phyloP scores from a whole-genome alignment of 2,888 invertebrate genomes.

The Argyra leucocephala region DNA sequence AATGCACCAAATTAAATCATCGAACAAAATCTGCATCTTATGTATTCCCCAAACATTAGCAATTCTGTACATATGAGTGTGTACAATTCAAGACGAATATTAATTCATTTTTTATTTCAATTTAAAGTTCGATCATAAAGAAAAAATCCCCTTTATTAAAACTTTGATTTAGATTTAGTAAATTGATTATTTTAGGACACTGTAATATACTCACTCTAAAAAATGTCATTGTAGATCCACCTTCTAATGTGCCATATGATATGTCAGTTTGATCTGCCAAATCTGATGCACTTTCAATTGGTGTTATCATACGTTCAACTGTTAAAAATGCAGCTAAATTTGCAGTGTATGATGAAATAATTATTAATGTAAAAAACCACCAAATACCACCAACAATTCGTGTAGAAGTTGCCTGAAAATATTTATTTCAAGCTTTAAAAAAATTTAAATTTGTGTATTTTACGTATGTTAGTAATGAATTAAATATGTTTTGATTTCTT shows the following conservation, averaged over 20 bases:
- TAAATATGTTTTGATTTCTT: no score
- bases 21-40: no score
- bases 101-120: no score
- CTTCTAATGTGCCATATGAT: slow-evolving; percentile 84
- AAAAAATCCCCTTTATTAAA: no score
- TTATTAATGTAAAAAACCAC: slow-evolving; percentile 99
- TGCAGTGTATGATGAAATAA: slow-evolving; percentile 96
- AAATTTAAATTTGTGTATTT: no score
- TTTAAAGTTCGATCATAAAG: no score
- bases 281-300: slow-evolving; percentile 92
- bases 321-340: slow-evolving; percentile 91
- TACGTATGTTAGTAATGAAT: no score
- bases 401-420: slow-evolving; percentile 71
- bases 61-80: no score
- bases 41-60: no score
- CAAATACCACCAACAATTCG: slow-evolving; percentile 93
- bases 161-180: slow-evolving; percentile 12
- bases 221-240: slow-evolving; percentile 95
- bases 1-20: no score
- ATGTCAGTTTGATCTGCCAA: slow-evolving; percentile 88
- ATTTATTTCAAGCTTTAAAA: no score
- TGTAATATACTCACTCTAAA: slow-evolving; percentile 61
- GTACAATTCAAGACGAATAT: no score
- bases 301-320: slow-evolving; percentile 90
- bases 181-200: slow-evolving; percentile 13